phyloP scores from a whole-genome alignment of 2,888 invertebrate species.

The Epinotia nisella region DNA sequence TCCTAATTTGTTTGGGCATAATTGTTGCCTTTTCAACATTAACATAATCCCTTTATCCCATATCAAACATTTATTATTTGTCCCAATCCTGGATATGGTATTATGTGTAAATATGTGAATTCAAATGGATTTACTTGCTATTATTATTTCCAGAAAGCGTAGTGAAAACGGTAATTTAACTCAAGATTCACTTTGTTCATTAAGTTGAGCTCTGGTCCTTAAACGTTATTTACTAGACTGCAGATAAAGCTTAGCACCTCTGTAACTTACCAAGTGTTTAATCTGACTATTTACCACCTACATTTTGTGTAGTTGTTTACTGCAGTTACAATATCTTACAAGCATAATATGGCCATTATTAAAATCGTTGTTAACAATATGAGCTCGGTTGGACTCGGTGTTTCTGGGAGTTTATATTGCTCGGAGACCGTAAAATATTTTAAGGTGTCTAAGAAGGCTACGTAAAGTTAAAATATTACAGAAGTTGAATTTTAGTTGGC shows the following conservation, averaged over 20 bases:
- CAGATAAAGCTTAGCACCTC: constrained; percentile 42
- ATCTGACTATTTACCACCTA: constrained; percentile 28
- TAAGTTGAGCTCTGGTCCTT: constrained; percentile 31
- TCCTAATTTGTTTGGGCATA: constrained; percentile 82
- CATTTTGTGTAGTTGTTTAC: constrained; percentile 17
- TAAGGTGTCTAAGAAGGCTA: constrained; percentile 12
- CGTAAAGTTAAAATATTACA: constrained; percentile 48
- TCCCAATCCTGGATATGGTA: constrained; percentile 7
- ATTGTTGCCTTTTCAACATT: constrained; percentile 74
- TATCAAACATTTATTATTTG: constrained; percentile 56
- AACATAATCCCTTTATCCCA: constrained; percentile 69
- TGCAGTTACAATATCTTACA: neutral
- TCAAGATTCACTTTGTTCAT: constrained; percentile 32
- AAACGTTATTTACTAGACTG: constrained; percentile 39
- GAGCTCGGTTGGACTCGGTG: neutral
- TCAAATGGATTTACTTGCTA: constrained; percentile 15
- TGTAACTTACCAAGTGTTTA: constrained; percentile 34
- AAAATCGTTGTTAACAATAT: neutral
- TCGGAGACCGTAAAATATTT: neutral
- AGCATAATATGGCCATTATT: neutral
- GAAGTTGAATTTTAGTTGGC: constrained; percentile 54
- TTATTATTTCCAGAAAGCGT: constrained; percentile 6
- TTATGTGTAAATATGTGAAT: constrained; percentile 25
- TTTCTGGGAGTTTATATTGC: neutral
- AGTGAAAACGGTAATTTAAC: constrained; percentile 29